Evolutionary conservation across 2,113 vertebrate genomes (phyloP).

Genomic region (Glaucomys volans): DNA sequence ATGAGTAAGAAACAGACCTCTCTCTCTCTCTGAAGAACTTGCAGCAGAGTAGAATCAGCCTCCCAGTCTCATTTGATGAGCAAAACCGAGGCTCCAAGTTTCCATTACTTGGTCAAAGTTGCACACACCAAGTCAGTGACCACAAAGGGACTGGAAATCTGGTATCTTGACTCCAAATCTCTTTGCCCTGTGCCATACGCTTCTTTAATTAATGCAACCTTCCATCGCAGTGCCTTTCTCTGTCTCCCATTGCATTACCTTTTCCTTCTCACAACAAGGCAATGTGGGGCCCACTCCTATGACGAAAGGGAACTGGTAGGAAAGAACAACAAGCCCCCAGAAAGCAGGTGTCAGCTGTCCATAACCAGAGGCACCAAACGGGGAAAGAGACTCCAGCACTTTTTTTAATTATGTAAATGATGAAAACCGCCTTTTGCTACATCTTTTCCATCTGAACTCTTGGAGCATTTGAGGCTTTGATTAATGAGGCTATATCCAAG

Average conservation of each 20-base stretch:
- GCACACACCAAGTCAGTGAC: not conserved
- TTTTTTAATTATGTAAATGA: conserved; percentile 70
- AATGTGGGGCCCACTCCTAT: not conserved
- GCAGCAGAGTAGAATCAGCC: rapidly evolving
- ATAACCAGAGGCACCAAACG: conserved; percentile 52
- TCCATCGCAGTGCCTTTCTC: not conserved
- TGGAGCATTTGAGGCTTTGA: conserved; percentile 67
- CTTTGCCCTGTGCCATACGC: not conserved
- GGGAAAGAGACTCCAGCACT: conserved; percentile 1
- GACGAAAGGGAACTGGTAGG: not conserved
- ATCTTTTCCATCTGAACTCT: conserved; percentile 69
- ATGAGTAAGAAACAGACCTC: not conserved
- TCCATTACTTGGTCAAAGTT: not conserved
- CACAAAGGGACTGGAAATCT: not conserved
- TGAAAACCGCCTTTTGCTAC: conserved; percentile 64
- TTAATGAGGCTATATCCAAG: conserved; percentile 71
- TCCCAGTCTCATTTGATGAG: not conserved
- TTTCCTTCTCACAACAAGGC: not conserved
- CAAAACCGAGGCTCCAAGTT: too few species aligned
- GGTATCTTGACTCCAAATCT: not conserved
- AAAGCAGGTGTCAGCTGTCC: conserved; percentile 76
- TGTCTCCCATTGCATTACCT: not conserved
- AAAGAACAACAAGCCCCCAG: not conserved
- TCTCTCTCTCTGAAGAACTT: not conserved
- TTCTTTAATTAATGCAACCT: not conserved